Evolutionary conservation across 2,113 vertebrate species (phyloP).

Genomic region (Strix aluco): DNA sequence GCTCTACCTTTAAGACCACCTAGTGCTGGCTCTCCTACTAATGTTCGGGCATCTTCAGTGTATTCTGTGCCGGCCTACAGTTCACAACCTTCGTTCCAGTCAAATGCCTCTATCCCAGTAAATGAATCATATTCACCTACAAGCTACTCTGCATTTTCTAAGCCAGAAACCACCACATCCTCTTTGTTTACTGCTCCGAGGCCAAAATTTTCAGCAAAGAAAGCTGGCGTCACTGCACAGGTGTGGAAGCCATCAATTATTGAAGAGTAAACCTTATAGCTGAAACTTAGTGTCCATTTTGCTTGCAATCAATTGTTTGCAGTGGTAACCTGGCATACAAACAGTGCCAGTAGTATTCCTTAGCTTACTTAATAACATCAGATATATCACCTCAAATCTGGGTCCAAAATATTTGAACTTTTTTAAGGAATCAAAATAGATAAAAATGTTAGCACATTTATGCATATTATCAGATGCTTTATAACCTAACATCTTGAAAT

Average conservation of each 20-base stretch:
- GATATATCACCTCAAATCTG: slow-evolving; percentile 68
- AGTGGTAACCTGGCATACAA: slow-evolving; percentile 51
- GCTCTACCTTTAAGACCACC: slow-evolving; percentile 66
- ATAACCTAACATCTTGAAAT: slow-evolving; percentile 2
- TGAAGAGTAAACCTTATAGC: slow-evolving; percentile 78
- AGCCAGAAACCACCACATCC: slow-evolving; percentile 76
- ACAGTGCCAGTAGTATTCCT: slow-evolving; percentile 48
- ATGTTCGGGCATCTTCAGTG: slow-evolving; percentile 65
- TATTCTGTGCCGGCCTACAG: slow-evolving; percentile 78
- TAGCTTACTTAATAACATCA: slow-evolving; percentile 56
- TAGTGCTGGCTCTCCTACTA: slow-evolving; percentile 58
- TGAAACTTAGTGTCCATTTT: slow-evolving; percentile 64
- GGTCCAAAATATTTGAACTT: slow-evolving; percentile 72
- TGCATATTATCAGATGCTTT: slow-evolving; percentile 10
- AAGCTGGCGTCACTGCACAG: slow-evolving; percentile 85
- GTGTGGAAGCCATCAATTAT: slow-evolving; percentile 92
- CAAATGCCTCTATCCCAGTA: slow-evolving; percentile 62
- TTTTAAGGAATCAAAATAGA: slow-evolving; percentile 51
- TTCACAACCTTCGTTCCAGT: slow-evolving; percentile 79
- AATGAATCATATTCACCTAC: slow-evolving; percentile 71
- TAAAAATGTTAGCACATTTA: slow-evolving; percentile 35
- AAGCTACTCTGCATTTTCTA: slow-evolving; percentile 77
- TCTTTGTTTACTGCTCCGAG: slow-evolving; percentile 81
- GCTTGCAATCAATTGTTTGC: slow-evolving; percentile 70
- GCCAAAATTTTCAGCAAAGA: slow-evolving; percentile 97